These are phyloP conservation scores for Acinonyx jubatus DNA, from an alignment of 2,113 vertebrate genomes.

Conservation along the genomic window DNA sequence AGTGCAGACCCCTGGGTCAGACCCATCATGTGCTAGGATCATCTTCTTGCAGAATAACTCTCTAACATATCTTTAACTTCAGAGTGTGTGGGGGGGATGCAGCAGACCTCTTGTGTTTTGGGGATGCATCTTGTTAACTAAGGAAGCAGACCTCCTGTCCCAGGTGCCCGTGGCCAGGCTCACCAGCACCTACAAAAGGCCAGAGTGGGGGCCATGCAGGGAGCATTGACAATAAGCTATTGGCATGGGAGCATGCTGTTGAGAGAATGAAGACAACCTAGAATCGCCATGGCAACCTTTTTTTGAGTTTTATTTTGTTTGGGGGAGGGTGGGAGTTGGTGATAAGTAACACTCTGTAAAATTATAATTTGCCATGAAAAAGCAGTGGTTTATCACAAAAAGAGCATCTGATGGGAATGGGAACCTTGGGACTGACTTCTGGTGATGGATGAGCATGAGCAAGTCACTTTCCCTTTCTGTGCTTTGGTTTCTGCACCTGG, in stretches of 20 bases:
- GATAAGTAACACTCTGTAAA: not conserved
- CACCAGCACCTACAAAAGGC: not conserved
- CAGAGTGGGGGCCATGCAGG: accelerated
- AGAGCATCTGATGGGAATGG: not conserved
- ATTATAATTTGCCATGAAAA: not conserved
- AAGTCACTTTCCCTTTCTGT: not conserved
- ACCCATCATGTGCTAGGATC: not conserved
- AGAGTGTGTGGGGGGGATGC: accelerated
- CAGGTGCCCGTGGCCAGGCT: not conserved
- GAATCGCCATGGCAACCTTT: not conserved
- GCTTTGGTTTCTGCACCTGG: not conserved
- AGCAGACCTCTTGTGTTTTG: not conserved
- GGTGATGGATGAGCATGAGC: not conserved
- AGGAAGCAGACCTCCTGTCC: not conserved
- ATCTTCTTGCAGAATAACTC: not conserved
- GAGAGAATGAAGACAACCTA: not conserved
- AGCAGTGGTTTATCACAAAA: not conserved
- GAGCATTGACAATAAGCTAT: not conserved
- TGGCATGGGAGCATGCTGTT: not conserved
- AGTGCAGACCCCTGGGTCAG: not conserved
- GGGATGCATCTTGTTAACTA: not conserved
- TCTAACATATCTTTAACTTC: not conserved
- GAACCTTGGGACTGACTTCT: not conserved
- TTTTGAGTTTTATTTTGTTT: not conserved
- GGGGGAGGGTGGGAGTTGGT: not conserved